These are phyloP conservation scores for Merluccius polli DNA, from an alignment of 2,797 vertebrate species.

Conservation along the genomic window DNA sequence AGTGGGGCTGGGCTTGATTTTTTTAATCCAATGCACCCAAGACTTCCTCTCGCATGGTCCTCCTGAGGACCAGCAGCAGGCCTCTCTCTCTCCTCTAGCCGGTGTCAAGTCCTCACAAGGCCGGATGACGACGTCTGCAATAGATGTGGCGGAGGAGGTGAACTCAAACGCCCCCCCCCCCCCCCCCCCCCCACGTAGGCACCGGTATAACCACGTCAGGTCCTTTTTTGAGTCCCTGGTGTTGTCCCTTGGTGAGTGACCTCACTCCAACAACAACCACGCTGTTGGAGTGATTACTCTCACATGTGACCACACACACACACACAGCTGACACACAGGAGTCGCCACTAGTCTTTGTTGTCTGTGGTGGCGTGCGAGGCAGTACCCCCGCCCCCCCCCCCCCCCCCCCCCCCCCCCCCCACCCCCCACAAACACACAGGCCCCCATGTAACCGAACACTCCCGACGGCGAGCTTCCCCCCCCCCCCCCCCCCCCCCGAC, in stretches of 20 bases:
- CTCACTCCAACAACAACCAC: not conserved
- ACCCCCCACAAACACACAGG: not conserved
- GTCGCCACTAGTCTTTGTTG: not conserved
- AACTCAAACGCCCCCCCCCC: not conserved
- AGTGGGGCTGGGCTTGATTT: not conserved
- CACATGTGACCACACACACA: not conserved
- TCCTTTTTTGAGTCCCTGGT: not conserved
- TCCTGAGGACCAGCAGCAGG: too few species aligned
- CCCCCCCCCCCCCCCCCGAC: not conserved
- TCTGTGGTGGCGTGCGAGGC: not conserved
- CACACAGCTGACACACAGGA: slow-evolving; percentile 17
- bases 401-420: not conserved
- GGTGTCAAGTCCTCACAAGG: not conserved
- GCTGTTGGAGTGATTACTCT: not conserved
- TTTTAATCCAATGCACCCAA: too few species aligned
- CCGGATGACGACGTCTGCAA: not conserved
- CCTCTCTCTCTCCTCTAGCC: not conserved
- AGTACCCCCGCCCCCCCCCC: not conserved
- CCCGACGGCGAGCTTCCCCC: not conserved
- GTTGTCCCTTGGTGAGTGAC: not conserved
- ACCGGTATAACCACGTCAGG: not conserved
- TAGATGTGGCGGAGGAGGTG: not conserved
- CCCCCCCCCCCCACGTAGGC: too few species aligned
- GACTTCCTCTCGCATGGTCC: too few species aligned
- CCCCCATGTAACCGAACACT: slow-evolving; percentile 30